Evolutionary conservation across 2,113 vertebrate species (phyloP).

Genomic region (Columbina picui): DNA sequence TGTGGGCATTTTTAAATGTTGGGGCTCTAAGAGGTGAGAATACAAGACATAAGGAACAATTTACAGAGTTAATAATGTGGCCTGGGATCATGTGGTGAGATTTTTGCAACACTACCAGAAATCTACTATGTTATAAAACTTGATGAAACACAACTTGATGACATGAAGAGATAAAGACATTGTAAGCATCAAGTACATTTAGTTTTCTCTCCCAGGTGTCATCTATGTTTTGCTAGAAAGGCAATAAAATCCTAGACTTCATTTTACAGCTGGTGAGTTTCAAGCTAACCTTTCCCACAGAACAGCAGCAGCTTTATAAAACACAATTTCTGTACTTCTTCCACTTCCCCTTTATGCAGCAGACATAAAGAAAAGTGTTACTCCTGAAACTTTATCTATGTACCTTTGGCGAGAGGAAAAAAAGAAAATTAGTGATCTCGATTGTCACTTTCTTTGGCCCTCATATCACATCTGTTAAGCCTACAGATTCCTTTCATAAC

Average conservation of each 20-base stretch:
- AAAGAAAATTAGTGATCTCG: background rate
- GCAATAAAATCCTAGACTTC: background rate
- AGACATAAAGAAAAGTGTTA: background rate
- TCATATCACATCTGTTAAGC: background rate
- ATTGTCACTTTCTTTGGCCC: background rate
- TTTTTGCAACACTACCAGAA: background rate
- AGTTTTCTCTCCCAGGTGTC: background rate
- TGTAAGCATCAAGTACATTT: background rate
- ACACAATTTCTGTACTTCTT: background rate
- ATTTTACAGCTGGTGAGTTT: background rate
- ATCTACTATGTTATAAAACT: background rate
- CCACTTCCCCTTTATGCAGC: background rate
- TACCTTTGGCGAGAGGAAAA: background rate
- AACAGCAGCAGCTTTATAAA: background rate
- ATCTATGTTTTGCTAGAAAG: background rate
- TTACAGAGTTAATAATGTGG: background rate
- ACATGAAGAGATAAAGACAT: background rate
- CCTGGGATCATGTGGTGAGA: background rate
- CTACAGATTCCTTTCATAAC: background rate
- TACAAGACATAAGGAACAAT: background rate
- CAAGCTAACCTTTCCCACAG: background rate
- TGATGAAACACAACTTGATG: background rate
- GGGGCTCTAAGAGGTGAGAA: background rate
- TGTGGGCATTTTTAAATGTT: background rate
- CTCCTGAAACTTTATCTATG: background rate